Evolutionary conservation across 2,113 vertebrate species (phyloP), one percentile per base, ranked within the genome.

Genomic region (Gorsachius goisagi): DNA sequence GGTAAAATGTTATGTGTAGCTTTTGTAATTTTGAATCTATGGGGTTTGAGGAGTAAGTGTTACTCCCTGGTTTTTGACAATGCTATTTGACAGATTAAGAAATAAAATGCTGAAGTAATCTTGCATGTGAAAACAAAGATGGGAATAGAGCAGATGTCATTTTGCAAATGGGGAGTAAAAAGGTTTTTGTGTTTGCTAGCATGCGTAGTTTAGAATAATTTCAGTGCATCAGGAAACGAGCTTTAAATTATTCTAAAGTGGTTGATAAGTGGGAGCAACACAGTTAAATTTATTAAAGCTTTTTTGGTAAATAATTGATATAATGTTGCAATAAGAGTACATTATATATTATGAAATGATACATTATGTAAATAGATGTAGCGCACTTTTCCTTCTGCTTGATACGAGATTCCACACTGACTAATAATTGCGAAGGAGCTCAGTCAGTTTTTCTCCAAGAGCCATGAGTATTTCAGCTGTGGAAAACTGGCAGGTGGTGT

Each of bases 131-230:
- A 97, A 98, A 97, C 76, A 93, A 95, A 97, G 96, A 95, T 94
- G 80, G 58, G 97, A 97, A 97, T 73, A 94, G 79, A 98, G 67
- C 92, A 98, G 91, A 97, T 97, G 93, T 96, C 94, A 92, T 97
- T 97, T 96, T 96, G 66, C 56, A 93, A 97, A 96, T 91, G 62
- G 52, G 94, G 89, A 96, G 85, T 94, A 92, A 97, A 97, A 96
- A 94, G 76, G 44, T 69, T 95, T 95, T 85, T 90, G 71, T 93
- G 69, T 97, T 96, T 98, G 89, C 89, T 78, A 96, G 78, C 86
- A 94, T 67, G 80, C 94, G 94, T 67, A 93, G 80, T 96, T 96
- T 73, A 93, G 94, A 92, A 96, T 95, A 94, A 96, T 97, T 97
- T 97, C 78, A 94, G 19, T 93, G 91, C 81, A 91, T 90, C 83